Conservation (phyloP, 1,140 invertebrate genomes). For the Macrotrachela quadricornifera region DNA sequence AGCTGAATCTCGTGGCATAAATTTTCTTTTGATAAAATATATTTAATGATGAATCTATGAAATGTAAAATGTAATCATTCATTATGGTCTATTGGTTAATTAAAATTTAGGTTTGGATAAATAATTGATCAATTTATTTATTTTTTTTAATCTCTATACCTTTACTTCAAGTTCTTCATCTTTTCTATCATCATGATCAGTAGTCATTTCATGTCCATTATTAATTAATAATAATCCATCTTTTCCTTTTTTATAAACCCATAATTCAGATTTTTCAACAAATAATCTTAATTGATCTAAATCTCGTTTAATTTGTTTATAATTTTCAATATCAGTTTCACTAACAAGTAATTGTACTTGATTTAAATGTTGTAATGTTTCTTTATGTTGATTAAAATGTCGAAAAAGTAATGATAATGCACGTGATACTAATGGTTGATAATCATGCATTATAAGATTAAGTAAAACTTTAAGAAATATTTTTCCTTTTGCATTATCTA, state of each 20-base stretch:
- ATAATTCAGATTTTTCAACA: conserved; percentile 95
- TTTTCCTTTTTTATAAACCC: conserved; percentile 31
- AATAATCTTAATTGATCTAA: conserved; percentile 74
- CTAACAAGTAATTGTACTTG: conserved; percentile 92
- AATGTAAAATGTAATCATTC: no score
- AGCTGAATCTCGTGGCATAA: no score
- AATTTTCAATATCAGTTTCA: conserved; percentile 85
- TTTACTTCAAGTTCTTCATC: no score
- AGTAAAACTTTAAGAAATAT: conserved; percentile 76
- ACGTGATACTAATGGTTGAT: conserved; percentile 64
- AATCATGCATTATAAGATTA: conserved; percentile 91
- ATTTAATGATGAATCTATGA: no score
- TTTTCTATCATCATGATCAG: no score
- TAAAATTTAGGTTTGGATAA: no score
- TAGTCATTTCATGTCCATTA: no score
- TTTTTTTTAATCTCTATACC: no score
- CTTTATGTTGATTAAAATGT: conserved; percentile 89
- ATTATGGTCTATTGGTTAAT: no score
- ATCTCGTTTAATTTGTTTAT: conserved; percentile 89
- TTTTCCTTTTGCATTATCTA: conserved; percentile 76
- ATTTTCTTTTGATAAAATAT: no score
- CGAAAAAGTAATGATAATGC: conserved; percentile 81
- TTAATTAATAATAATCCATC: no score
- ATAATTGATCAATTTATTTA: no score
- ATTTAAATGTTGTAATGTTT: conserved; percentile 85